Base-by-base conservation (phyloP, 2,888 invertebrate genomes). In the Drosophila testacea region DNA sequence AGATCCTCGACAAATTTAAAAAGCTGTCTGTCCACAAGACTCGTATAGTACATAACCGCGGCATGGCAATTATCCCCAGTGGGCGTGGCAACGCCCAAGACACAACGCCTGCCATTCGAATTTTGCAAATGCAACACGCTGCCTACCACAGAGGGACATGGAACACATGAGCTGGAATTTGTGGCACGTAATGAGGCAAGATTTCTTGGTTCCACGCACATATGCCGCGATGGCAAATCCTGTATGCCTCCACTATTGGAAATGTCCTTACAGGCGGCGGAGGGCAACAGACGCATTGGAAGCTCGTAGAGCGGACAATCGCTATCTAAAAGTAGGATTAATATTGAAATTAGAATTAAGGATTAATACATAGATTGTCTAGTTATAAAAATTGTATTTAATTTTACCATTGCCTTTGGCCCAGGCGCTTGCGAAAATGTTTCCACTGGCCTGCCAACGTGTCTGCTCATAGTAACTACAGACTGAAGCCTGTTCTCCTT, bases 291-390 rank as follows among this genome's bases (percentile, higher is more conserved):
- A 0, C 76, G 88, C 83, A 83, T 83, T 13, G 78, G 73, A 56
- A 88, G 63, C 56, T 83, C 83, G 41, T 83, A 83, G 13, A 83
- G 11, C 0, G 76, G 71, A 32, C 83, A 83, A n/a, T 88, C 83
- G 44, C 76, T 65, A 27, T 5, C 83, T 83, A 56, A 1, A 22
- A 42, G 1, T 30, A 5, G 9, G 34, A 27, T 22, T 5, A 16
- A 32, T 6, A 48, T 10, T 16, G 1, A 11, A 4, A 7, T 28
- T 13, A 10, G 13, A 32, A 10, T 7, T 4, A n/a, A 32, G 1
- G 13, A 27, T 7, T 22, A 2, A 22, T 22, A 22, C 22, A 22
- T 2, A 32, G 32, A 32, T 7, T 32, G 22, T 3, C 0, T 1
- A 4, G 9, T 10, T 10, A 7, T 10, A 16, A 6, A 30, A 1